Evolutionary conservation across 64 coral and sea anemone species (phyloP), one percentile per base, ranked within the genome.

Genomic region (Montipora sp.): DNA sequence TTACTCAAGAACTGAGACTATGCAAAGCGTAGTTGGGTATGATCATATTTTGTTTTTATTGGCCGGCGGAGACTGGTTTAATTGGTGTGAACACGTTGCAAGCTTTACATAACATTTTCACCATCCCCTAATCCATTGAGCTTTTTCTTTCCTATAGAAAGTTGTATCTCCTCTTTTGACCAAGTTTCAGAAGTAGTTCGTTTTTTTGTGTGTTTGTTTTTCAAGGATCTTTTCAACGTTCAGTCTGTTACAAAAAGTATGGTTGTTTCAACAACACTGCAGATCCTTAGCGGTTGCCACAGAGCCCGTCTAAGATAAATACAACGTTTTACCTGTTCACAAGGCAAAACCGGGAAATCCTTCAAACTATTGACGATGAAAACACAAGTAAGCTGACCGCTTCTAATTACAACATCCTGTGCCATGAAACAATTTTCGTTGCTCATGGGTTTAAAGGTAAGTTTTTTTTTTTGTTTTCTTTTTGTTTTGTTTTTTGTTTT

Each of bases 231-330:
- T 71, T 71, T n/a, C 14, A 4, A 5, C 3, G 5, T 5, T 7
- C 0, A 5, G 89, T 89, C 65, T 94, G 89, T 58, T 92, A 92
- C 61, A 73, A 67, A 14, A 49, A 68, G 14, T 90, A 94, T 7
- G 95, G 95, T 8, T 92, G 89, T 53, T 98, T 98, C 8, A 78
- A 79, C 77, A 73, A 55, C 61, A 1, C 83, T 83, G 11, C 80
- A 79, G 1, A 36, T 36, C 36, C 36, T 36, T 36, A 1, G 81
- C 90, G 47, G 60, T 90, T 49, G 47, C 95, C 95, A 48, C 73
- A 96, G 70, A 67, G 60, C 0, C 95, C 95, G 8, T 9, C 76
- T 18, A 50, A 70, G 24, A 87, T 96, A 36, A 76, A 49, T 70
- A 96, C 95, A 20, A 87, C 55, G 71, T 95, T 95, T 68, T 24